These are phyloP conservation scores for Meloe dianella DNA, from an alignment of 2,888 invertebrate genomes.

Conservation along the genomic window DNA sequence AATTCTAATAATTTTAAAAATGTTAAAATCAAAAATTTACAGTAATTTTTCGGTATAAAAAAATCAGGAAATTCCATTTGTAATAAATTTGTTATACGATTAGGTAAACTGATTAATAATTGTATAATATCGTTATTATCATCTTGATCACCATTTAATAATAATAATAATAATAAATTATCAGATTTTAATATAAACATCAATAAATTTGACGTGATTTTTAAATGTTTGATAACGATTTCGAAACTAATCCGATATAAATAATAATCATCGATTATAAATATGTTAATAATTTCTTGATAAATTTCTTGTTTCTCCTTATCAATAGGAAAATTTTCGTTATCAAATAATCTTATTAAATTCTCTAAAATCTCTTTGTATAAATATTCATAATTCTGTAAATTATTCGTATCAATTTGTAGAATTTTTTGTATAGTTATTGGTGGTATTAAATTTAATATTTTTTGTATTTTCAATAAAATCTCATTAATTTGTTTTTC, in stretches of 20 bases:
- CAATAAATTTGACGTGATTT: slow-evolving; percentile 53
- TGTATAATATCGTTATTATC: slow-evolving; percentile 54
- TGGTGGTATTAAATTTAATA: slow-evolving; percentile 59
- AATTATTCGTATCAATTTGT: slow-evolving; percentile 60
- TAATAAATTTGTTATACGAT: slow-evolving; percentile 72
- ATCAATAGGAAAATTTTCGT: slow-evolving; percentile 64
- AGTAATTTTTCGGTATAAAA: slow-evolving; percentile 66
- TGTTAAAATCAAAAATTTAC: slow-evolving; percentile 67
- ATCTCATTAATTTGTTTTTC: slow-evolving; percentile 53
- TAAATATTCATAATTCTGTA: slow-evolving; percentile 57
- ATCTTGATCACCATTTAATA: slow-evolving; percentile 33
- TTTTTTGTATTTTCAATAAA: slow-evolving; percentile 46
- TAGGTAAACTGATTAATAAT: slow-evolving; percentile 71
- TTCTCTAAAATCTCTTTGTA: slow-evolving; percentile 63
- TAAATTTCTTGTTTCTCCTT: slow-evolving; percentile 53
- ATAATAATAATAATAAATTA: slow-evolving; percentile 61
- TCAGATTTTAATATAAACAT: slow-evolving; percentile 59
- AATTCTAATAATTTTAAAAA: slow-evolving; percentile 68
- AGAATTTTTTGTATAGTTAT: slow-evolving; percentile 72
- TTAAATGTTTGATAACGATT: slow-evolving; percentile 61
- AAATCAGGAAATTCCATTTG: slow-evolving; percentile 64
- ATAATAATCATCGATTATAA: slow-evolving; percentile 63
- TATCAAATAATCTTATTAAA: slow-evolving; percentile 62
- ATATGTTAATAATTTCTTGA: slow-evolving; percentile 58
- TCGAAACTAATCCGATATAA: slow-evolving; percentile 62